These are phyloP conservation scores for Oxystoma pomonae DNA, from an alignment of 2,888 invertebrate species.

Conservation along the genomic window DNA sequence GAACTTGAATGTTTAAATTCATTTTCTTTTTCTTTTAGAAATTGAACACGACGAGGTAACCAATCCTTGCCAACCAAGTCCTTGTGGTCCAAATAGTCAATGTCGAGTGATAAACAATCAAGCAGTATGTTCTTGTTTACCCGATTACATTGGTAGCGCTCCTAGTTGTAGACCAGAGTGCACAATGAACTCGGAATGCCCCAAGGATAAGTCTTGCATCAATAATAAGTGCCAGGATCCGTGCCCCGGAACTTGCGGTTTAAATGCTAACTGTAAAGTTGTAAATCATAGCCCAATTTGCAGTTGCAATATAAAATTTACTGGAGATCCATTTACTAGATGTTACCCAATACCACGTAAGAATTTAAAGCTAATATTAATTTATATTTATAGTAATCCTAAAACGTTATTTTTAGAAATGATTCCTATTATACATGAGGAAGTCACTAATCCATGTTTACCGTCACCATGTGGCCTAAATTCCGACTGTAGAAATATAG, in stretches of 20 bases:
- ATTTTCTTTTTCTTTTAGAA: not conserved
- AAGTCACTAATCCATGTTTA: slow-evolving; percentile 67
- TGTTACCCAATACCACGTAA: slow-evolving; percentile 49
- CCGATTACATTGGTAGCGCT: slow-evolving; percentile 65
- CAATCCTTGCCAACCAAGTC: slow-evolving; percentile 65
- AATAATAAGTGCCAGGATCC: slow-evolving; percentile 70
- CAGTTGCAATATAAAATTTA: slow-evolving; percentile 57
- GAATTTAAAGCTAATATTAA: slow-evolving; percentile 16
- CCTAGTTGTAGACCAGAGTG: slow-evolving; percentile 69
- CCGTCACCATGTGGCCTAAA: slow-evolving; percentile 79
- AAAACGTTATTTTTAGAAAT: not conserved
- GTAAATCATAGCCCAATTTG: slow-evolving; percentile 74
- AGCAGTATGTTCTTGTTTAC: slow-evolving; percentile 63
- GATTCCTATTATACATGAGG: slow-evolving; percentile 33
- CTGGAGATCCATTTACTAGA: slow-evolving; percentile 68
- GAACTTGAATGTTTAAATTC: not conserved
- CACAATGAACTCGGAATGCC: slow-evolving; percentile 65
- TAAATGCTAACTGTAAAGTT: slow-evolving; percentile 66
- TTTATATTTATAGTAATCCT: not conserved
- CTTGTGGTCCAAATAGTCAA: slow-evolving; percentile 70
- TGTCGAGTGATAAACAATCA: slow-evolving; percentile 56
- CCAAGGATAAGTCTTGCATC: slow-evolving; percentile 63
- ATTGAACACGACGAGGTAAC: not conserved
- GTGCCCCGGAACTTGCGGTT: slow-evolving; percentile 69
- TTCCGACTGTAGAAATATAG: slow-evolving; percentile 65